Evolutionary conservation across 1,140 invertebrate genomes (phyloP), one percentile per base, ranked within the genome.

Genomic region (Lepidurus couesii): DNA sequence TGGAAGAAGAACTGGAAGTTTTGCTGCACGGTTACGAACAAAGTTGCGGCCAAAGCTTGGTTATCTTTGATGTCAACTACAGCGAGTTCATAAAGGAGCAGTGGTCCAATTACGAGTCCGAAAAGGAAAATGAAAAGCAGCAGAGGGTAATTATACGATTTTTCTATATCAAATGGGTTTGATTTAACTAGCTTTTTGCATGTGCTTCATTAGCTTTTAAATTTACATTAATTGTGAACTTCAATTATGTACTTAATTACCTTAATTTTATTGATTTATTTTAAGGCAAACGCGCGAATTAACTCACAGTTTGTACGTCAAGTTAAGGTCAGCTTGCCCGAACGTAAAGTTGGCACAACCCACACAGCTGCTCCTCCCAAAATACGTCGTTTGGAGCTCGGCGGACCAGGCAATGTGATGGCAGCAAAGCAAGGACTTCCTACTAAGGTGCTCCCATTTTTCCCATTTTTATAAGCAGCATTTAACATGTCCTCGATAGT

Each of bases 91-190:
- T 86, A 11, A 81, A 83, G n/a, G 79, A 82, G 21, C 84, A 86
- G 76, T 86, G 86, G 86, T 77, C 81, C 4, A 79, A 81, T 16
- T 84, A 85, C 75, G 80, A 84, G 73, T 80, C 81, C 7, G 80
- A 85, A 44, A 86, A 86, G 80, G 83, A 85, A 65, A 83, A 84
- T 44, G 84, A 87, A 80, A 86, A 87, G 76, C 81, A 84, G 21
- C 81, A 84, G 75, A 82, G 84, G 82, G 86, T 86, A 83, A 77
- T 76, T 44, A 47, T 4, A 26, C 26, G 26, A 26, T 26, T 1
- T 26, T 26, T 26, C 26, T 26, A 1, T 26, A 26, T 26, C 1
- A 1, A 26, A 26, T 26, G 26, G 1, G 26, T 26, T 26, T 26
- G 26, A 2, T 1, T 26, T 26, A 26, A 26, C 1, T 34, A 34